phyloP scores from a whole-genome alignment of 2,113 vertebrate species.

The Malurus elegans region DNA sequence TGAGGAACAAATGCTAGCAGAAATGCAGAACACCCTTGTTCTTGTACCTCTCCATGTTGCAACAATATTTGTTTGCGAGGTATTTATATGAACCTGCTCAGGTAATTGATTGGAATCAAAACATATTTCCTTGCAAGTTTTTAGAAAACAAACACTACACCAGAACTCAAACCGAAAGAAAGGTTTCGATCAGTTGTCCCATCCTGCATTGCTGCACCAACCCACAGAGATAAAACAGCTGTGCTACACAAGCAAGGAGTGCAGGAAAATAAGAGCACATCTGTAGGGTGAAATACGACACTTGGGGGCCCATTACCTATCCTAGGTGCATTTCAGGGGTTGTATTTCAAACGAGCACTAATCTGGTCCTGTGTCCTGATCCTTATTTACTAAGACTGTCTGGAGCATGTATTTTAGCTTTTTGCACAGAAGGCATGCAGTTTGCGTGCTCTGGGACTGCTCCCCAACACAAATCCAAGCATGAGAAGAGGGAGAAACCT shows the following conservation, averaged over 20 bases:
- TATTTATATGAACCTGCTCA: neutral
- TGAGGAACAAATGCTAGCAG: neutral
- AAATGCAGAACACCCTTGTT: neutral
- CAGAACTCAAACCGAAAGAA: neutral
- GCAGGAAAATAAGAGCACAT: neutral
- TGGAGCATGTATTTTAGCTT: neutral
- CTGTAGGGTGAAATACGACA: accelerated
- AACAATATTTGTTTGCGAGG: neutral
- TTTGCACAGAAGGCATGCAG: accelerated
- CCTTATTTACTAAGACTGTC: neutral
- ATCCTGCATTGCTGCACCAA: neutral
- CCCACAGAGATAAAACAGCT: neutral
- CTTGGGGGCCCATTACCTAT: neutral
- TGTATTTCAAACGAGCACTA: neutral
- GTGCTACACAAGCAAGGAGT: neutral
- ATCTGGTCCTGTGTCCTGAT: neutral
- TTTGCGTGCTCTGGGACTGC: neutral
- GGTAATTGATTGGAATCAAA: neutral
- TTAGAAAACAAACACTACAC: neutral
- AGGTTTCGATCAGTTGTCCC: neutral
- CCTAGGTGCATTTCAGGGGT: neutral
- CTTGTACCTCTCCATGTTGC: neutral
- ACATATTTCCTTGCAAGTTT: neutral
- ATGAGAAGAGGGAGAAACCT: neutral
- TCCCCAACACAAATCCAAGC: accelerated